phyloP scores from a whole-genome alignment of 1,140 invertebrate genomes.

The Chelonus insularis region DNA sequence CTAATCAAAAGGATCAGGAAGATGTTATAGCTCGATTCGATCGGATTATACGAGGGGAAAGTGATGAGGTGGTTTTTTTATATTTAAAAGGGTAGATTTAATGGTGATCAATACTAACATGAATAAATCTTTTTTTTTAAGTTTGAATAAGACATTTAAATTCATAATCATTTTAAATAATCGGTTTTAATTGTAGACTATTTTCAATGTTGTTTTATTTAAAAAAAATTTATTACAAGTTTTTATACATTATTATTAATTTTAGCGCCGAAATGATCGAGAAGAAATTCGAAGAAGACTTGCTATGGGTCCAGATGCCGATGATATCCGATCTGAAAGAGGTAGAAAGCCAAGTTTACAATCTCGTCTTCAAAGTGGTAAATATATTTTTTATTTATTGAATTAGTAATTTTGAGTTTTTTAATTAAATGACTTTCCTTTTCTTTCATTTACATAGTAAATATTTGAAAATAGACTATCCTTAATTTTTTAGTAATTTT shows the following conservation, averaged over 20 bases:
- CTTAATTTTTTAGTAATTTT: too few species aligned
- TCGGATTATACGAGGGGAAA: slow-evolving; percentile 43
- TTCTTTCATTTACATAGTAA: too few species aligned
- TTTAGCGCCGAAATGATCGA: slow-evolving; percentile 84
- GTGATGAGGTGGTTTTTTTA: slow-evolving; percentile 30
- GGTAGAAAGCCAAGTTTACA: slow-evolving; percentile 85
- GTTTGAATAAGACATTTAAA: too few species aligned
- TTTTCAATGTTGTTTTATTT: too few species aligned
- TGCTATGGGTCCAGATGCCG: slow-evolving; percentile 82
- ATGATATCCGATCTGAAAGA: slow-evolving; percentile 68
- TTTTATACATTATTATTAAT: slow-evolving; percentile 45
- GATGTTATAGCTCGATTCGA: slow-evolving; percentile 51
- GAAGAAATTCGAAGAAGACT: slow-evolving; percentile 88
- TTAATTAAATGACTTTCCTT: slow-evolving; percentile 15
- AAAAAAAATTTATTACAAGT: background rate
- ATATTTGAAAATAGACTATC: too few species aligned
- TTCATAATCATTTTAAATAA: too few species aligned
- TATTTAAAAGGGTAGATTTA: background rate
- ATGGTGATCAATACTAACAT: too few species aligned
- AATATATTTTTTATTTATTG: slow-evolving; percentile 3
- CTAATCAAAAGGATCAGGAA: slow-evolving; percentile 47
- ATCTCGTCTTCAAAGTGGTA: slow-evolving; percentile 83
- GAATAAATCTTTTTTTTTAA: too few species aligned
- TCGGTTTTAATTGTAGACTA: too few species aligned
- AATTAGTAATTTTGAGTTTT: background rate